These are phyloP conservation scores for Enteromius paludinosus DNA, from an alignment of 2,797 vertebrate species.

Conservation along the genomic window DNA sequence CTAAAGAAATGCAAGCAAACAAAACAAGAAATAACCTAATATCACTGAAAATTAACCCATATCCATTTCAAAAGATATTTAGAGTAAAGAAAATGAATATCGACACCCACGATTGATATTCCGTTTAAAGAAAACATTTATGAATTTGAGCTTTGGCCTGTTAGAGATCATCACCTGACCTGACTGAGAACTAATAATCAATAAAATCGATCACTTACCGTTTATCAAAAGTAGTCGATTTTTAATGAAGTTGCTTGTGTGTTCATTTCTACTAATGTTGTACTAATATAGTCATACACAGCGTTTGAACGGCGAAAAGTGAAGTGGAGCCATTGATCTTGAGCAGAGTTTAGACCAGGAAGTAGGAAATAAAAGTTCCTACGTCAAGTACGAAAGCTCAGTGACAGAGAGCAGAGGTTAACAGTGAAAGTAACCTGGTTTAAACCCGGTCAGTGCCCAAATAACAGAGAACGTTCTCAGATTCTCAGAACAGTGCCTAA, in stretches of 20 bases:
- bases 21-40: not conserved
- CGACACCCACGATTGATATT: not conserved
- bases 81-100: not conserved
- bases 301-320: not conserved
- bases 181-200: not conserved
- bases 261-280: not conserved
- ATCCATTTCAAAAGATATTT: not conserved
- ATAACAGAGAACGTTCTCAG: not conserved
- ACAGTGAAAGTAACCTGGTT: not conserved
- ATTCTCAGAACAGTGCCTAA: not conserved
- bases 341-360: constrained; percentile 33
- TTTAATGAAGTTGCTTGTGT: not conserved
- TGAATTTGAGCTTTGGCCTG: not conserved
- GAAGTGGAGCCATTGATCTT: not conserved
- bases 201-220: constrained; percentile 8
- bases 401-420: not conserved
- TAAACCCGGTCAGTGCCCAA: not conserved
- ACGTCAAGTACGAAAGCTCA: not conserved
- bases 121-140: not conserved
- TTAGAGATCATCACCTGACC: not conserved
- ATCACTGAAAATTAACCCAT: not conserved
- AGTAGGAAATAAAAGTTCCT: constrained; percentile 39
- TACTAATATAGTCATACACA: no score
- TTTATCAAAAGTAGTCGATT: not conserved
- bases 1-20: not conserved